Evolutionary conservation across 2,113 vertebrate genomes (phyloP), one percentile per base, ranked within the genome.

Genomic region (Mesitornis unicolor): DNA sequence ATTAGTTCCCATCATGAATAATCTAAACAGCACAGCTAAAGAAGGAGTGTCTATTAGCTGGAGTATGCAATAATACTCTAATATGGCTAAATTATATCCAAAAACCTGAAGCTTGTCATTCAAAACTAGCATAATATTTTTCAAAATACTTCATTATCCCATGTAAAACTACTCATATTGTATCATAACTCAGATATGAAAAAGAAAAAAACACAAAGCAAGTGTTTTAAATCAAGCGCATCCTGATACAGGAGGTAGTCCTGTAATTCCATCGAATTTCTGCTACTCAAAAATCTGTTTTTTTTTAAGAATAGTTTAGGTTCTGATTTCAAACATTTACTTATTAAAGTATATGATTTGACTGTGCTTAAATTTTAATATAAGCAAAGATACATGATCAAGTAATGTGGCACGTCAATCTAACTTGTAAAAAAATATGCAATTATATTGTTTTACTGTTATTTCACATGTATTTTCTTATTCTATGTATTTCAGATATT

Each of bases 211-310:
- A 86, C 59, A 19, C 53, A 33, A 69, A 69, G 2, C 9, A 38
- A 40, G 8, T 26, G 31, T 40, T 84, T 76, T 73, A 60, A 73
- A 69, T 13, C 2, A 35, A 73, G 9, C 77, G 83, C 24, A 65
- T 64, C 6, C 14, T 51, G 4, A 51, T 40, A 12, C 2, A 51
- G 1, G 11, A 31, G 0, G 4, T 43, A 42, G 11, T n/a, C 33
- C 15, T 68, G 3, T 19, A 42, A 42, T 76, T 76, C 3, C 4
- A n/a, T 73, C 11, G 56, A 29, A 73, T 59, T 54, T 64, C 38
- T 45, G 5, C 25, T 70, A 54, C 21, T 75, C 33, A 40, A 80
- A n/a, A 77, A 73, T 54, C 3, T 51, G 24, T 18, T 83, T 64
- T 75, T n/a, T 4, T 29, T 0, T 47, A 80, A 64, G 2, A 84